A percentile compares a stretch with the other conserved stretches of the same genome.
These are phyloP conservation scores for Corvus hawaiiensis DNA, from an alignment of 2,113 vertebrate genomes.

Conservation along the genomic window DNA sequence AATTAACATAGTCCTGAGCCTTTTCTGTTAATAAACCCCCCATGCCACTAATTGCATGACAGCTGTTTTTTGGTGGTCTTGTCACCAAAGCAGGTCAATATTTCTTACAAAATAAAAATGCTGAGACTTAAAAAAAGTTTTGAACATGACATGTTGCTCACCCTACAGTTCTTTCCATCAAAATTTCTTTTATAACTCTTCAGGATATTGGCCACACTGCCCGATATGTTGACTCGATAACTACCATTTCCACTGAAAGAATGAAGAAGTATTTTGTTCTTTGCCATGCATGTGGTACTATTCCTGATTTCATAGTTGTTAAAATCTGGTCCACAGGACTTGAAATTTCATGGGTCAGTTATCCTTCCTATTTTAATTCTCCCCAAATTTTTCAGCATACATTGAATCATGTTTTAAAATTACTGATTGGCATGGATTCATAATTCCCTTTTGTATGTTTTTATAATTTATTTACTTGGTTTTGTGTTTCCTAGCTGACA, in stretches of 20 bases:
- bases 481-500: background rate
- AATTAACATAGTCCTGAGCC: background rate
- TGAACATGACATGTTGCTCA: background rate
- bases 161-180: background rate
- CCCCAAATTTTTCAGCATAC: background rate
- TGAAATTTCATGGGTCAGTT: background rate
- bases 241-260: background rate
- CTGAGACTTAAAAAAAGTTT: background rate
- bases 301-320: background rate
- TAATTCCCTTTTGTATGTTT: background rate
- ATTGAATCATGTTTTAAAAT: background rate
- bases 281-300: background rate
- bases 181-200: background rate
- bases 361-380: background rate
- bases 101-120: background rate
- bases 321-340: background rate
- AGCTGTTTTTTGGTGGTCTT: background rate
- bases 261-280: background rate
- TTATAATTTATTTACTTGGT: background rate
- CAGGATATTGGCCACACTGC: background rate
- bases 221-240: background rate
- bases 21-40: background rate
- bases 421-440: background rate
- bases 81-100: background rate
- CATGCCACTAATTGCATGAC: background rate